Evolutionary conservation across 2,888 invertebrate species (phyloP), one percentile per base, ranked within the genome.

Genomic region (Tipula vernalis): DNA sequence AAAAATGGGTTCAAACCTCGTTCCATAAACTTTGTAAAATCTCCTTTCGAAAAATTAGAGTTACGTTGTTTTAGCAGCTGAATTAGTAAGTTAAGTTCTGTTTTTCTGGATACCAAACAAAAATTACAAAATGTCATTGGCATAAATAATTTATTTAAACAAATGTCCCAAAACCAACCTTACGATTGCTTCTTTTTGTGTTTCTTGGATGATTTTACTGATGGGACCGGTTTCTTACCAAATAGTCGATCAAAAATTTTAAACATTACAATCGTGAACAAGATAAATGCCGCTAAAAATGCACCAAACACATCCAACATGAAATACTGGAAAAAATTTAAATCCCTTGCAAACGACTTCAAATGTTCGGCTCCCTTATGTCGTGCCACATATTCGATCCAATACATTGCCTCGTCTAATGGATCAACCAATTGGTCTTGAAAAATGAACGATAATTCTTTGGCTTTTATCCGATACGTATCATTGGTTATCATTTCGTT

Each of bases 311-410:
- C 91, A 89, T 94, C 94, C 5, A 93, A 87, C 47, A 92, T 88
- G 36, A 91, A 87, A 87, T 91, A 91, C 88, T 92, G 91, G 89
- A 92, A 91, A 88, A 92, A 91, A 4, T 90, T 89, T 87, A 93
- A 89, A 86, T 91, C 89, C 5, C 91, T 89, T 0, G 91, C 91
- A 4, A 91, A 89, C 0, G 92, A 92, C 87, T 91, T 91, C 36
- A 92, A 88, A 86, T 91, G 90, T 1, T 89, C 87, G 0, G 92
- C 92, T 0, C 92, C 92, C 3, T 91, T 90, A 88, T 92, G 90
- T 71, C 91, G 89, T 6, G 90, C 92, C 0, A 93, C 92, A 89
- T 94, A 94, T 89, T 94, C 94, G 47, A 94, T 92, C 94, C 94
- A 94, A 89, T 92, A 94, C 84, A 93, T 91, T 12, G 94, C 93